Conservation (phyloP, 2,113 vertebrate genomes). For the Hoplias malabaricus region DNA sequence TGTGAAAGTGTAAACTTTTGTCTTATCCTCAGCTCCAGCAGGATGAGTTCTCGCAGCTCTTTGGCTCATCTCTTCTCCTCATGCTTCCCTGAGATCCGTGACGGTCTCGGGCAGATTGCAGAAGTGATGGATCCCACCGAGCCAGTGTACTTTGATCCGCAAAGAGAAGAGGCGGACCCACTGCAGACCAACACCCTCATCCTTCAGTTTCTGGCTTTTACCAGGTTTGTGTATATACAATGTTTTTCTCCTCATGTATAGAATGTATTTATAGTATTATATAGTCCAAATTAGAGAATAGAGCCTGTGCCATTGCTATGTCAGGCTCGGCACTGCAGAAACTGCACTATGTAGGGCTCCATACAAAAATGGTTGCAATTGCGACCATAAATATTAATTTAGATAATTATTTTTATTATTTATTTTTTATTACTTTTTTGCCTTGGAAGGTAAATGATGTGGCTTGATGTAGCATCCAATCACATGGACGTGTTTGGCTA, state of each 20-base stretch:
- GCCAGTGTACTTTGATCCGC: constrained; percentile 69
- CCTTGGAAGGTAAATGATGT: too few relatives aligned
- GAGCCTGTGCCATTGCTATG: too few relatives aligned
- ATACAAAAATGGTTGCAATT: too few relatives aligned
- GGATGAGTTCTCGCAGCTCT: constrained; percentile 75
- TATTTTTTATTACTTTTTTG: too few relatives aligned
- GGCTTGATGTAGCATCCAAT: too few relatives aligned
- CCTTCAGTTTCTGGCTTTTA: constrained; percentile 89
- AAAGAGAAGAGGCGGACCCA: constrained; percentile 79
- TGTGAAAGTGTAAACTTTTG: background rate
- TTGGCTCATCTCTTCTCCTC: constrained; percentile 77
- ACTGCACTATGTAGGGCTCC: too few relatives aligned
- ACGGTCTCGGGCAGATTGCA: constrained; percentile 71
- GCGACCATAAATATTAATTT: too few relatives aligned
- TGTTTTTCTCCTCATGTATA: too few relatives aligned
- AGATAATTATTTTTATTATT: too few relatives aligned
- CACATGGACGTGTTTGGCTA: too few relatives aligned
- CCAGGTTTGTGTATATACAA: constrained; percentile 81
- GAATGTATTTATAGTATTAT: background rate
- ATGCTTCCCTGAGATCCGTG: constrained; percentile 82
- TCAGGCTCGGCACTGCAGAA: too few relatives aligned
- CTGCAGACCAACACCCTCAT: constrained; percentile 84
- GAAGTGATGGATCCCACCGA: constrained; percentile 75
- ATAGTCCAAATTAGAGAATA: too few relatives aligned
- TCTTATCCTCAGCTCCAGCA: constrained; percentile 63